Conservation (phyloP, 2,888 invertebrate genomes). For the Tinea trinotella region DNA sequence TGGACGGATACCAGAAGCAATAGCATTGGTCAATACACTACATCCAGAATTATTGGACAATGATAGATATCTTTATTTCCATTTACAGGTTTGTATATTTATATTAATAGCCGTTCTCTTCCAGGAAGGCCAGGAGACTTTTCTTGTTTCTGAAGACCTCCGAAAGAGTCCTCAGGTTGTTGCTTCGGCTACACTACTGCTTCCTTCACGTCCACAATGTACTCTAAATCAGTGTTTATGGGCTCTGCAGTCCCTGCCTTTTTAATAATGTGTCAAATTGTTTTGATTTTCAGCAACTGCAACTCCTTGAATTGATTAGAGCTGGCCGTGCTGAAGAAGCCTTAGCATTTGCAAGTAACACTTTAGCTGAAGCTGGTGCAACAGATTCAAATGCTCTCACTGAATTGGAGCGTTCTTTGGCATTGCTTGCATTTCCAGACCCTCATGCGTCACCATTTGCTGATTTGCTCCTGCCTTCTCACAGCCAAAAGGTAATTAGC, state of each 20-base stretch:
- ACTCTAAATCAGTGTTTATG: too few species aligned
- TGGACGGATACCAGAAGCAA: slow-evolving; percentile 94
- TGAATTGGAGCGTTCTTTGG: slow-evolving; percentile 94
- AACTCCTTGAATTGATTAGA: slow-evolving; percentile 89
- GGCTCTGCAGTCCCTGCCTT: too few species aligned
- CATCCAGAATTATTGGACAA: slow-evolving; percentile 96
- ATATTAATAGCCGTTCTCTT: background rate
- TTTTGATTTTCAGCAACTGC: slow-evolving; percentile 78
- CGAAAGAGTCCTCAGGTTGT: too few species aligned
- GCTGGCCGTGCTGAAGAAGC: slow-evolving; percentile 90
- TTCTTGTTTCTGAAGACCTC: too few species aligned
- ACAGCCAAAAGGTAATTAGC: slow-evolving; percentile 87
- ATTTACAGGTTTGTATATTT: slow-evolving; percentile 79
- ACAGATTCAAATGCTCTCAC: slow-evolving; percentile 79
- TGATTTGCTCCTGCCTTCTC: slow-evolving; percentile 92
- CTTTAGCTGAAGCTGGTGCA: slow-evolving; percentile 91
- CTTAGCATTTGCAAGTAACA: slow-evolving; percentile 89
- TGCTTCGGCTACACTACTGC: too few species aligned
- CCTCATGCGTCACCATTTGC: slow-evolving; percentile 96
- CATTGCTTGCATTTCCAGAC: slow-evolving; percentile 96
- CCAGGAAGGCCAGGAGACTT: too few species aligned
- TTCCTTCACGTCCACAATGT: too few species aligned
- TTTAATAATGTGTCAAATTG: background rate
- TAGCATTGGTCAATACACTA: slow-evolving; percentile 91
- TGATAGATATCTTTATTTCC: slow-evolving; percentile 95